Evolutionary conservation across 2,888 invertebrate species (phyloP).

Genomic region (Lepidocyrtoides sp.): DNA sequence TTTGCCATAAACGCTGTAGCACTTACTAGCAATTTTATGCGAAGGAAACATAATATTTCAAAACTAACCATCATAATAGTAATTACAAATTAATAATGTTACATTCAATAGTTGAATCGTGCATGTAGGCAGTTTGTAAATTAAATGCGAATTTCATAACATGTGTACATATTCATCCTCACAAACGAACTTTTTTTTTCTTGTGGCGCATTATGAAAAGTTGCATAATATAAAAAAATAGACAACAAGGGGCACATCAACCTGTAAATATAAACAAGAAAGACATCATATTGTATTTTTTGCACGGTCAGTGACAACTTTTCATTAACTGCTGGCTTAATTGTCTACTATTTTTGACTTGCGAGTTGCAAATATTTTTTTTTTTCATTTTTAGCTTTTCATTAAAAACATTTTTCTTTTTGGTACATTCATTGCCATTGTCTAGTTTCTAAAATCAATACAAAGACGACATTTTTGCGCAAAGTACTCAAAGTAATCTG

Average conservation of each 20-base stretch:
- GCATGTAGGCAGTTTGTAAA: slow-evolving; percentile 28
- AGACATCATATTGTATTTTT: neutral
- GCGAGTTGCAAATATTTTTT: too few species aligned
- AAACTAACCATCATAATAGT: slow-evolving; percentile 22
- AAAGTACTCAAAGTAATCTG: too few species aligned
- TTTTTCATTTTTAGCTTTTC: too few species aligned
- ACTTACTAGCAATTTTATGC: neutral
- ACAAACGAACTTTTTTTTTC: neutral
- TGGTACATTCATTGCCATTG: too few species aligned
- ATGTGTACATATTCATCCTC: slow-evolving; percentile 23
- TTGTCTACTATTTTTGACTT: too few species aligned
- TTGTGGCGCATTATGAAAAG: neutral
- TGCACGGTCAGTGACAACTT: slow-evolving; percentile 6
- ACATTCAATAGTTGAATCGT: neutral
- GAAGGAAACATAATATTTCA: neutral
- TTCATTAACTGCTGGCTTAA: too few species aligned
- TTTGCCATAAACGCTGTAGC: neutral
- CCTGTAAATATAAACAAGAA: slow-evolving; percentile 5
- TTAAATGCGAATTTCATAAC: slow-evolving; percentile 48
- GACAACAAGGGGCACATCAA: neutral
- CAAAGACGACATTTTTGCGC: too few species aligned
- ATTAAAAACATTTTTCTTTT: too few species aligned
- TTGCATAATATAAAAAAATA: slow-evolving; percentile 27
- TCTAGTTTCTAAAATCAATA: too few species aligned
- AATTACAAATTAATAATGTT: slow-evolving; percentile 45